Percentiles rank a stretch among this genome's conserved stretches.
Evolutionary conservation across 1,140 invertebrate genomes (phyloP).

Genomic region (Carposina sasakii): DNA sequence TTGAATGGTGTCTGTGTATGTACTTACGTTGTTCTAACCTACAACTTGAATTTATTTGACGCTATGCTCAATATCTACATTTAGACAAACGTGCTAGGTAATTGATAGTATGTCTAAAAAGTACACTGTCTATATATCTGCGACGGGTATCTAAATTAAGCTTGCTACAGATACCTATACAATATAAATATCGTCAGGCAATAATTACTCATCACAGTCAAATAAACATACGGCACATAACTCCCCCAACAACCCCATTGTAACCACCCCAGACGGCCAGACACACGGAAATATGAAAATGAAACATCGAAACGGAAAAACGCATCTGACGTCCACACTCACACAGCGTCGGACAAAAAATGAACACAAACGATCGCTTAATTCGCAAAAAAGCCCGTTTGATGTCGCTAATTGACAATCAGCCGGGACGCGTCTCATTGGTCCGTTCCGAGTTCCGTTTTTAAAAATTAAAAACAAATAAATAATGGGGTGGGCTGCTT

Average conservation of each 20-base stretch:
- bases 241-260: no score
- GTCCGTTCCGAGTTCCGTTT: constrained; percentile 60
- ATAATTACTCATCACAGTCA: no score
- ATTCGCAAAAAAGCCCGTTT: constrained; percentile 72
- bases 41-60: no score
- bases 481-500: constrained; percentile 55
- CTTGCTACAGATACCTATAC: no score
- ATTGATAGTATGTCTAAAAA: no score
- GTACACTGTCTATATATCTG: no score
- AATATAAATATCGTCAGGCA: no score
- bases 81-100: no score
- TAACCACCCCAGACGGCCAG: constrained; percentile 49
- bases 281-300: constrained; percentile 71
- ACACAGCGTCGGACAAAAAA: constrained; percentile 58
- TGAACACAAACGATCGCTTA: constrained; percentile 65
- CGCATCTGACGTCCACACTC: constrained; percentile 52
- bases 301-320: constrained; percentile 65
- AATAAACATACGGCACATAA: no score
- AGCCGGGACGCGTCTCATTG: constrained; percentile 67
- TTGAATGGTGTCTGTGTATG: neutral
- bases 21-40: no score
- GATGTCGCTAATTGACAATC: constrained; percentile 72
- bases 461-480: constrained; percentile 71
- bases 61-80: no score
- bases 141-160: no score